Base-by-base conservation (phyloP, 1,140 invertebrate genomes). In the Argopecten irradians region DNA sequence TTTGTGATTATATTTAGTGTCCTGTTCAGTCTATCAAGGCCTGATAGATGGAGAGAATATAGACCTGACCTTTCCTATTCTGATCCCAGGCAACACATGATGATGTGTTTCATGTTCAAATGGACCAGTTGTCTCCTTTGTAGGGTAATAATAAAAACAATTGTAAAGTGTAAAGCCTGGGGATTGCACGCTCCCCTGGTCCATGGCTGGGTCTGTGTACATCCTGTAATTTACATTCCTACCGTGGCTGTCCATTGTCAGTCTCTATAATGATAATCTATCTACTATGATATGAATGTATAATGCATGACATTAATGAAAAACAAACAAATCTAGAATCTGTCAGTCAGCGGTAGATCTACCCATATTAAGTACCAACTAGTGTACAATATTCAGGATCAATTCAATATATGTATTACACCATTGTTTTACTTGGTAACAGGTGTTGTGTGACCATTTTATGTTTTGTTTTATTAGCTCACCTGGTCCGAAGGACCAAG, bases 71-170 rank as follows among this genome's bases (percentile, higher is more conserved):
- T 71, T 71, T 71, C 22, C n/a, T 5, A n/a, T 3, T 28, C 43
- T 19, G 43, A 46, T 46, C 22, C n/a, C 7, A 71, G n/a, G 55
- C 55, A 5, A 8, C 19, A 71, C 55, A 28, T 8, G 5, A 16
- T 71, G 55, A 71, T 71, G 55, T 8, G 55, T 71, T 71, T 71
- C 55, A 71, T 71, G 55, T 71, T 28, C 22, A 71, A 71, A 71
- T 71, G 55, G 55, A 71, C 55, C 22, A 28, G 55, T 71, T n/a
- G 16, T 71, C n/a, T 71, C 55, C 55, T 71, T 3, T 71, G 55
- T n/a, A 71, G 8, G 55, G 55, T 71, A n/a, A n/a, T 71, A 71
- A 71, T 71, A 71, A 71, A 71, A n/a, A n/a, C 55, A 71, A 71
- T 71, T 5, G 19, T 71, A 28, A 22, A 71, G 28, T 28, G 55